These are phyloP conservation scores for Pediacus dermestoides DNA, from an alignment of 2,888 invertebrate genomes.

Conservation along the genomic window DNA sequence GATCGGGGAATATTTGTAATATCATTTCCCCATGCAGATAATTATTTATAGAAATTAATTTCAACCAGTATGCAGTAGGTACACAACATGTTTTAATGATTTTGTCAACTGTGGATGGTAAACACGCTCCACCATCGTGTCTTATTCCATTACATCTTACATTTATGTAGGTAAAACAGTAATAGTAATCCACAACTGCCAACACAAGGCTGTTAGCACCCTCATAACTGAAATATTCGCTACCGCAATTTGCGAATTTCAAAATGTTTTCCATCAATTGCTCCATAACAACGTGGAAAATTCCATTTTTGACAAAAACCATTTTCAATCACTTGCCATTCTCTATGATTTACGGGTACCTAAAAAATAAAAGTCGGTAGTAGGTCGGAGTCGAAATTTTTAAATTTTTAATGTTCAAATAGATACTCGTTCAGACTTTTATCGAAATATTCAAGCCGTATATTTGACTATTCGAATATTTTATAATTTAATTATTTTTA, in stretches of 20 bases:
- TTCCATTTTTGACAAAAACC: slow-evolving; percentile 21
- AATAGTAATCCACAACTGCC: slow-evolving; percentile 24
- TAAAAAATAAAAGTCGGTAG: too few species aligned
- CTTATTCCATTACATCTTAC: slow-evolving; percentile 23
- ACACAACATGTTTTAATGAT: slow-evolving; percentile 17
- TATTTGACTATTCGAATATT: too few species aligned
- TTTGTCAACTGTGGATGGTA: slow-evolving; percentile 17
- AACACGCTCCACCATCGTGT: slow-evolving; percentile 22
- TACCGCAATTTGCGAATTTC: slow-evolving; percentile 23
- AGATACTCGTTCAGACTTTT: too few species aligned
- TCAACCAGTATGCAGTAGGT: slow-evolving; percentile 18
- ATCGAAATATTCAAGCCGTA: too few species aligned
- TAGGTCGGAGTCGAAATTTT: too few species aligned
- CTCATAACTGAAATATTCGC: slow-evolving; percentile 29
- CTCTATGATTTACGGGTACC: slow-evolving; percentile 9
- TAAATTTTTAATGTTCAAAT: too few species aligned
- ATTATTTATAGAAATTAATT: slow-evolving; percentile 10
- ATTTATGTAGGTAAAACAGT: slow-evolving; percentile 24
- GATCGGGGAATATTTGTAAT: slow-evolving; percentile 4
- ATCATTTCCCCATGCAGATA: slow-evolving; percentile 11
- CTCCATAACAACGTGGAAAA: slow-evolving; percentile 26
- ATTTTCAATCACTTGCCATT: slow-evolving; percentile 18
- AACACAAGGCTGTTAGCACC: slow-evolving; percentile 23
- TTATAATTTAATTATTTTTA: too few species aligned
- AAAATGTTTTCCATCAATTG: slow-evolving; percentile 28